Base-by-base conservation (phyloP, 1,140 invertebrate species). In the Copidosoma floridanum region DNA sequence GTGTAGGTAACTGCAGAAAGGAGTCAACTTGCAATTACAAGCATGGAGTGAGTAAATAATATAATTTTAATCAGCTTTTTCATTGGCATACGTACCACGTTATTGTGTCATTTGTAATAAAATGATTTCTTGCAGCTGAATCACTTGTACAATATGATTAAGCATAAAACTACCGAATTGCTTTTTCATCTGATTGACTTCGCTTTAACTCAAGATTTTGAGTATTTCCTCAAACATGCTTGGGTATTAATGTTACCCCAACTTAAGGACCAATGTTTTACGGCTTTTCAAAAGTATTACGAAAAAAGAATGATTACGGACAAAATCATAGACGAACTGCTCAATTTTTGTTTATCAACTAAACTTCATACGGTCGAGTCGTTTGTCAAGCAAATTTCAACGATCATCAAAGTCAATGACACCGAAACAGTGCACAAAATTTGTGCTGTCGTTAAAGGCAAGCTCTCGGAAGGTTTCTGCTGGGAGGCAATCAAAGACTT, bases 401-500 rank as follows among this genome's bases (percentile, higher is more conserved):
- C 24, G 2, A 32, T 40, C 3, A 18, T 62, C 2, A 14, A 44
- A 5, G 16, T 35, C 27, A 26, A 20, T 12, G 54, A 62, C 20
- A 11, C 7, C 5, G 38, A 26, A 7, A 24, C 35, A 4, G 54
- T 57, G 20, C 14, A 18, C 8, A 16, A 10, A 8, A 57, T 62
- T 23, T 62, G 60, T 6, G 2, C 11, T 14, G 24, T n/a, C 5
- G 27, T 62, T 2, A 62, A 57, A 24, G 4, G 7, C 8, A 62
- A 62, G 20, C 7, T 62, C 0, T 6, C 23, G 1, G 54, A 57
- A 3, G 60, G 54, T 0, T 57, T 57, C 29, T 62, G 60, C 20
- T 62, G 54, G 60, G 60, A 62, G 23, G 27, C 47, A 4, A 52
- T 62, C 5, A 52, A 47, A 27, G 27, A 38, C 0, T 5, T 62